Evolutionary conservation across 1,140 invertebrate species (phyloP).

Genomic region (Oreohelix idahoensis): DNA sequence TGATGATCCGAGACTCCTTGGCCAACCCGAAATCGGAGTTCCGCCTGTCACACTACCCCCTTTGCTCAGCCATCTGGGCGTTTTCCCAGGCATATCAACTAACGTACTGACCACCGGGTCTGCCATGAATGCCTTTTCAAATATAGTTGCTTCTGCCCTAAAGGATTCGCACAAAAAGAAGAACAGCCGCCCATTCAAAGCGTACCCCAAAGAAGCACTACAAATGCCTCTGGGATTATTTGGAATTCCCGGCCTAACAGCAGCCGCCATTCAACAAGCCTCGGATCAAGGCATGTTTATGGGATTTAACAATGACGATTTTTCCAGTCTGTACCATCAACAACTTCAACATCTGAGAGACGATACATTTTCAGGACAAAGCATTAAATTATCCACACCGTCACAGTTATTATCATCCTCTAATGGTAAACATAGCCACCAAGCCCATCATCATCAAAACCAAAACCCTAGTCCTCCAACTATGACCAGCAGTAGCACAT

Average conservation of each 20-base stretch:
- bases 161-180: conserved; percentile 34
- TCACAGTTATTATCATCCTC: background rate
- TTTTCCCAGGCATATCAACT: background rate
- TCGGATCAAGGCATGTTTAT: conserved; percentile 22
- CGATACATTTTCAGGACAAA: background rate
- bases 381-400: background rate
- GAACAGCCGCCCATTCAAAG: conserved; percentile 79
- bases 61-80: background rate
- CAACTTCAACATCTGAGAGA: conserved; percentile 40
- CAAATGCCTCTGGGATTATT: conserved; percentile 74
- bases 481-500: background rate
- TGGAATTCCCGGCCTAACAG: conserved; percentile 46
- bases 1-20: background rate
- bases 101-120: background rate
- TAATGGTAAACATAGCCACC: background rate
- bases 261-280: conserved; percentile 4
- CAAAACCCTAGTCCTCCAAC: background rate
- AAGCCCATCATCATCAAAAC: background rate
- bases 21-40: too few species aligned
- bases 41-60: background rate
- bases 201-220: conserved; percentile 81
- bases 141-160: background rate
- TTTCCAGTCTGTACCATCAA: conserved; percentile 53
- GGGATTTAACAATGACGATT: conserved; percentile 47
- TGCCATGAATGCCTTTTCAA: conserved; percentile 12